These are phyloP conservation scores for Hippocampus zosterae DNA, from an alignment of 2,113 vertebrate genomes.

Conservation along the genomic window DNA sequence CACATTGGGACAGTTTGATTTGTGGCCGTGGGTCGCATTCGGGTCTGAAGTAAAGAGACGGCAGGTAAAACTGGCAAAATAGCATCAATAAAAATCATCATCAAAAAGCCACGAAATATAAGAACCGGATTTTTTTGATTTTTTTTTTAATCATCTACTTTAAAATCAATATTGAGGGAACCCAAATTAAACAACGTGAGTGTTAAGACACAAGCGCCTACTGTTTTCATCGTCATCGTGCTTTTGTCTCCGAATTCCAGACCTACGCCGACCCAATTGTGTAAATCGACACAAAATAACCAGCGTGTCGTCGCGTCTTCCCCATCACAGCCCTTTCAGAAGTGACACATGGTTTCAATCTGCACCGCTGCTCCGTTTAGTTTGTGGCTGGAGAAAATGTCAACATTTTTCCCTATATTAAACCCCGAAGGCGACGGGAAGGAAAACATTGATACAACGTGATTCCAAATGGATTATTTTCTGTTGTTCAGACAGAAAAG, in stretches of 20 bases:
- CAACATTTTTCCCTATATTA: not conserved
- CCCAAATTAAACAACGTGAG: slow-evolving; percentile 8
- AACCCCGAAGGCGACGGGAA: not conserved
- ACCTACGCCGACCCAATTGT: not conserved
- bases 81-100: no score
- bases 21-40: slow-evolving; percentile 32
- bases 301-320: not conserved
- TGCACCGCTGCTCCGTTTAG: not conserved
- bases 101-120: no score
- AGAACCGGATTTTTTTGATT: no score
- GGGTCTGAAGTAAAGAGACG: slow-evolving; percentile 10
- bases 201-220: not conserved
- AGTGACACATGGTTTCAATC: not conserved
- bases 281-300: not conserved
- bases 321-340: not conserved
- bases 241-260: not conserved
- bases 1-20: slow-evolving; percentile 31
- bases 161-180: slow-evolving; percentile 17
- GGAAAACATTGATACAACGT: not conserved
- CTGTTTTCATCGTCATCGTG: not conserved
- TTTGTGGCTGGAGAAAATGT: not conserved
- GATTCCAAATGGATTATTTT: not conserved
- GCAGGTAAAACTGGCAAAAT: not conserved
- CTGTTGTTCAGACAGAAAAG: slow-evolving; percentile 15
- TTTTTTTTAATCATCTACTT: no score